Percentiles rank a stretch among this genome's conserved stretches.
Evolutionary conservation across 2,888 invertebrate species (phyloP).

Genomic region (Eupithecia dodoneata): DNA sequence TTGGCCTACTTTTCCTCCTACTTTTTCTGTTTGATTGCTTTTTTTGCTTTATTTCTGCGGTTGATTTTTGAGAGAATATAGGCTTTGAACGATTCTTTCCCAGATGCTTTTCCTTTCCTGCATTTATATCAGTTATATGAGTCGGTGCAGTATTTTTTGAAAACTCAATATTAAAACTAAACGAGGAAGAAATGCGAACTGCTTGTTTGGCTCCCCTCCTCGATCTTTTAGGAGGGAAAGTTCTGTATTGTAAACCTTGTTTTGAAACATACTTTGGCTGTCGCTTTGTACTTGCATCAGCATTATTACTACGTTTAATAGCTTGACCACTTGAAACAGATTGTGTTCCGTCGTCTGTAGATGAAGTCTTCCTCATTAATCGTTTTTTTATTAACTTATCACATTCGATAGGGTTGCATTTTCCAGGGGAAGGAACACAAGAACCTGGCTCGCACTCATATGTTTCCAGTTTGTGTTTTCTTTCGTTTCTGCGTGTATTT

Average conservation of each 20-base stretch:
- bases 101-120: background rate
- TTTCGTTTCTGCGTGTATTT: slow-evolving; percentile 18
- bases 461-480: slow-evolving; percentile 41
- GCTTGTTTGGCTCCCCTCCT: slow-evolving; percentile 27
- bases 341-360: slow-evolving; percentile 39
- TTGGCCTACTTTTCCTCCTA: background rate
- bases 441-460: slow-evolving; percentile 13
- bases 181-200: slow-evolving; percentile 49
- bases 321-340: slow-evolving; percentile 30
- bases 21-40: background rate
- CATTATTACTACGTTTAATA: slow-evolving; percentile 15
- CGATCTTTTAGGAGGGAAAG: slow-evolving; percentile 5
- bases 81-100: background rate
- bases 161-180: slow-evolving; percentile 54
- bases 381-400: slow-evolving; percentile 46
- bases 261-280: background rate
- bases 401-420: slow-evolving; percentile 43
- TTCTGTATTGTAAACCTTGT: slow-evolving; percentile 20
- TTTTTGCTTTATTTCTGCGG: background rate
- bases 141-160: slow-evolving; percentile 39
- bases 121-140: slow-evolving; percentile 11
- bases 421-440: slow-evolving; percentile 8
- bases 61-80: background rate
- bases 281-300: slow-evolving; percentile 13
- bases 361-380: slow-evolving; percentile 25